Conservation (phyloP, 2,113 vertebrate genomes). For the Antigone vipio region DNA sequence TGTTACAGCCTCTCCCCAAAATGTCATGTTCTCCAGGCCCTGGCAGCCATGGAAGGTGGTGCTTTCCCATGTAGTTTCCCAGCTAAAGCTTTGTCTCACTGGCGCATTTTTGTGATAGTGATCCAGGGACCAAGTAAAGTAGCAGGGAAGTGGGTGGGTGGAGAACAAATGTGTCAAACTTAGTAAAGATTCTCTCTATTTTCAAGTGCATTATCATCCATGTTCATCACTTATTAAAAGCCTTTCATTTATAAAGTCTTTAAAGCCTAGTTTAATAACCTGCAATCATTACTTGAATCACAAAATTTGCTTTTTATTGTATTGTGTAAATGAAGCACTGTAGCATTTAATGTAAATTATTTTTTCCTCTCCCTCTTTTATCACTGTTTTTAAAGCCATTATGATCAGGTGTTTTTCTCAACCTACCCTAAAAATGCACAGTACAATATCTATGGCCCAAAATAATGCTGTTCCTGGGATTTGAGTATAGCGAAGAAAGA, state of each 20-base stretch:
- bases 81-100: background rate
- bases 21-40: background rate
- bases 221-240: conserved; percentile 61
- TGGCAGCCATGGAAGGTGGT: background rate
- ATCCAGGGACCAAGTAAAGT: background rate
- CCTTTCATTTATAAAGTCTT: conserved; percentile 49
- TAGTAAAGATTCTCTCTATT: conserved; percentile 34
- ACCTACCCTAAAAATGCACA: background rate
- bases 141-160: background rate
- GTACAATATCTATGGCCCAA: background rate
- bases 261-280: conserved; percentile 57
- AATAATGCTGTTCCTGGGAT: background rate
- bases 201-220: conserved; percentile 6
- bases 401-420: background rate
- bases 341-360: conserved; percentile 21
- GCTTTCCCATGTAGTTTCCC: background rate
- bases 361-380: conserved; percentile 19
- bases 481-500: background rate
- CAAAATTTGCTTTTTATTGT: conserved; percentile 57
- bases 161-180: conserved; percentile 18
- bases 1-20: background rate
- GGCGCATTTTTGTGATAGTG: background rate
- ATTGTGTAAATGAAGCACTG: conserved; percentile 32
- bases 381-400: conserved; percentile 16
- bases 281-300: conserved; percentile 49